Evolutionary conservation across 2,797 vertebrate genomes (phyloP).

Genomic region (Notoglanidium macrostoma): DNA sequence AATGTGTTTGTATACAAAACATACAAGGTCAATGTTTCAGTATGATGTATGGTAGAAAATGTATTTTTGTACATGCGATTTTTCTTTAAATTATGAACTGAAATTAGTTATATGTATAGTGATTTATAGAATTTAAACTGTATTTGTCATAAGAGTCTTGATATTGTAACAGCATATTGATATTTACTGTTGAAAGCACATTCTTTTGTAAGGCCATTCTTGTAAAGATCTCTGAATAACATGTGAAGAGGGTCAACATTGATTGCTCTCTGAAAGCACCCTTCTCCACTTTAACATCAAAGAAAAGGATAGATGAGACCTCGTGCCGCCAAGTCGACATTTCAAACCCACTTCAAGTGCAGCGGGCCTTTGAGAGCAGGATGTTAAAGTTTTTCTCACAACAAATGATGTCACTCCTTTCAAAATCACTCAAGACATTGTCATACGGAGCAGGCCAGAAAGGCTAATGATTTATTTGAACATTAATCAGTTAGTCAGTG

Average conservation of each 20-base stretch:
- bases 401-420: slow-evolving; percentile 60
- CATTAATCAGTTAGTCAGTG: slow-evolving; percentile 28
- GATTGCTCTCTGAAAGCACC: slow-evolving; percentile 25
- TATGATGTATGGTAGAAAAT: slow-evolving; percentile 71
- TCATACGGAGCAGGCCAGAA: slow-evolving; percentile 29
- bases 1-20: slow-evolving; percentile 66
- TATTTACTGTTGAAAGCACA: not conserved
- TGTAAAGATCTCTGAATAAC: slow-evolving; percentile 13
- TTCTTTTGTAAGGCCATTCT: not conserved
- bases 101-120: slow-evolving; percentile 67
- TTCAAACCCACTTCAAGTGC: slow-evolving; percentile 52
- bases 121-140: slow-evolving; percentile 65
- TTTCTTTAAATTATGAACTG: slow-evolving; percentile 80
- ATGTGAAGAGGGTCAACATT: not conserved
- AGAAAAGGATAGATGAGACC: slow-evolving; percentile 55
- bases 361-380: slow-evolving; percentile 58
- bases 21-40: slow-evolving; percentile 64
- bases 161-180: slow-evolving; percentile 46
- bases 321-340: slow-evolving; percentile 52
- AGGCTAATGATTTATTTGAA: slow-evolving; percentile 18
- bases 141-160: slow-evolving; percentile 26
- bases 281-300: slow-evolving; percentile 71
- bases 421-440: slow-evolving; percentile 34
- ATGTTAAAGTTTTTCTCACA: slow-evolving; percentile 60
- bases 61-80: slow-evolving; percentile 68